These are phyloP conservation scores for Monomorium pharaonis DNA, from an alignment of 1,140 invertebrate species.

Conservation along the genomic window DNA sequence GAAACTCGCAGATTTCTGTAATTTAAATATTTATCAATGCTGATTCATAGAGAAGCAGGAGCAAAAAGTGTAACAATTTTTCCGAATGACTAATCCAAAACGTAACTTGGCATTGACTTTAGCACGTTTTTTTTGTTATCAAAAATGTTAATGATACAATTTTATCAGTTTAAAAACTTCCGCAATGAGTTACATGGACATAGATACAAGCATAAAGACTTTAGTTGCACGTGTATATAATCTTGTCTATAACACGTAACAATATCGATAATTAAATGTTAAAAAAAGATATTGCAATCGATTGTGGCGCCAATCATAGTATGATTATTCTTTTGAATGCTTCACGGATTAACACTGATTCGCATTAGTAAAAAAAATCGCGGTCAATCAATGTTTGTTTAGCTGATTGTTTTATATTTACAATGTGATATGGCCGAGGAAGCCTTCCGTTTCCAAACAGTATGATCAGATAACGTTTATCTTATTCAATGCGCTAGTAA, in stretches of 20 bases:
- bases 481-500: background rate
- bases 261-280: background rate
- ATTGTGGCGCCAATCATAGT: background rate
- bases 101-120: background rate
- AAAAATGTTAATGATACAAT: background rate
- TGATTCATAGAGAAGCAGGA: background rate
- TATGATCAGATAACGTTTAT: conserved; percentile 31
- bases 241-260: background rate
- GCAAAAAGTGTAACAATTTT: background rate
- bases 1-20: background rate
- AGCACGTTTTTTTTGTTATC: background rate
- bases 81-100: background rate
- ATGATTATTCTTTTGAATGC: background rate
- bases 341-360: background rate
- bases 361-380: background rate
- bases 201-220: background rate
- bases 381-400: background rate
- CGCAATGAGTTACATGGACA: no score
- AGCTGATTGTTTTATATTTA: conserved; percentile 2
- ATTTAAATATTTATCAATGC: background rate
- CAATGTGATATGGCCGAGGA: background rate
- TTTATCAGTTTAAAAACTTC: background rate
- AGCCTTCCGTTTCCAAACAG: conserved; percentile 11
- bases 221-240: no score
- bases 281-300: background rate